Conservation (phyloP, 2,113 vertebrate genomes). For the Sminthopsis crassicaudata region DNA sequence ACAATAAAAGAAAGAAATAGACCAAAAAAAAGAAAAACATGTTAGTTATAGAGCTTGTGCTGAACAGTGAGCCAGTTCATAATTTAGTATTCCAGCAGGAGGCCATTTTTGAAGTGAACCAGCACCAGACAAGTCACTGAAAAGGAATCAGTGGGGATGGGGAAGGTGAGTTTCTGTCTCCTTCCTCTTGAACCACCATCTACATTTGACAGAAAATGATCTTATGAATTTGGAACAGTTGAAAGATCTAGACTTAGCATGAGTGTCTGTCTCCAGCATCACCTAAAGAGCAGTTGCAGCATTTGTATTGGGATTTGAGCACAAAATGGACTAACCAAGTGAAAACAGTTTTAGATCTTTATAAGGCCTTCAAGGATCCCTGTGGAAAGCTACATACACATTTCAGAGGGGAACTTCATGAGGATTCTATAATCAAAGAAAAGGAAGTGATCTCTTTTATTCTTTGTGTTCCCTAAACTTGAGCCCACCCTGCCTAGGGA, state of each 20-base stretch:
- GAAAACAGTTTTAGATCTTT: not conserved
- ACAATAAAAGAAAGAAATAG: too few relatives aligned
- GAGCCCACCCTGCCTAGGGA: not conserved
- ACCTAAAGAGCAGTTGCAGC: not conserved
- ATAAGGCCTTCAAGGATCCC: too few relatives aligned
- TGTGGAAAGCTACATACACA: not conserved
- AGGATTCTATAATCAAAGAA: not conserved
- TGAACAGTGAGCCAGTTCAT: not conserved
- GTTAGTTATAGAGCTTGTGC: not conserved
- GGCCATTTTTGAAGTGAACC: not conserved
- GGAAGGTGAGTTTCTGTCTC: not conserved
- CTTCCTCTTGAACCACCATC: not conserved
- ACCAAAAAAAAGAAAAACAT: too few relatives aligned
- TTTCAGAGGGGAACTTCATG: not conserved
- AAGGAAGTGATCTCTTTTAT: not conserved
- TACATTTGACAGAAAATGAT: not conserved
- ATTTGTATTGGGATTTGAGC: not conserved
- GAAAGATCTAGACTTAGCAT: not conserved
- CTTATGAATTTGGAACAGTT: not conserved
- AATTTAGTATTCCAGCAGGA: not conserved
- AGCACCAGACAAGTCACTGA: not conserved
- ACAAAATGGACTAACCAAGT: too few relatives aligned
- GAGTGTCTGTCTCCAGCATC: not conserved
- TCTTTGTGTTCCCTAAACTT: not conserved
- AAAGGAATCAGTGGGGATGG: not conserved